phyloP scores from a whole-genome alignment of 2,113 vertebrate species.

The Poeciliopsis turrubarensis region DNA sequence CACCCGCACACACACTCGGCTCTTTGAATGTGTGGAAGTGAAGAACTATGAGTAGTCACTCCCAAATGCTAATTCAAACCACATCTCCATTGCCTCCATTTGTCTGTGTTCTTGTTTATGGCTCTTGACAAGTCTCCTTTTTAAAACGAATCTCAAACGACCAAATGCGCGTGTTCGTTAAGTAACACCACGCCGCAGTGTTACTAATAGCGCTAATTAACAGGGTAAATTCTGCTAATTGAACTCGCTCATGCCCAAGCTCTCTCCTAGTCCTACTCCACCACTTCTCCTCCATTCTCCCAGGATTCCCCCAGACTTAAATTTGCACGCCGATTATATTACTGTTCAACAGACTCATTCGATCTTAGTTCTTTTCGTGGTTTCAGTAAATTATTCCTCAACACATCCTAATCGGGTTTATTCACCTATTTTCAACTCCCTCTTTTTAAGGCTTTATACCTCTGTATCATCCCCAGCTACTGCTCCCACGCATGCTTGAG shows the following conservation, averaged over 20 bases:
- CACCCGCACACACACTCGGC: background rate
- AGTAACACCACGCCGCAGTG: constrained; percentile 54
- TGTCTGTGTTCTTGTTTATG: constrained; percentile 46
- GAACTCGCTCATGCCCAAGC: constrained; percentile 69
- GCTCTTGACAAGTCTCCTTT: constrained; percentile 57
- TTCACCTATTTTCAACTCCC: background rate
- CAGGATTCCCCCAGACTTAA: constrained; percentile 54
- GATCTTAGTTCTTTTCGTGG: constrained; percentile 44
- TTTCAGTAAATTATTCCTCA: constrained; percentile 45
- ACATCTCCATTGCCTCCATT: constrained; percentile 51
- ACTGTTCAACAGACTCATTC: constrained; percentile 35
- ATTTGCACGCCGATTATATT: constrained; percentile 63
- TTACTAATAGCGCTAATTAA: constrained; percentile 78
- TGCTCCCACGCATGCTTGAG: background rate
- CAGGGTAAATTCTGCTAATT: constrained; percentile 78
- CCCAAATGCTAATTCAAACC: constrained; percentile 69
- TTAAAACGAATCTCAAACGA: constrained; percentile 61
- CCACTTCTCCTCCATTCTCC: constrained; percentile 55
- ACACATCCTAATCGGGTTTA: background rate
- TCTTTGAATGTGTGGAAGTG: constrained; percentile 21
- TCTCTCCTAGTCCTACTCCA: constrained; percentile 52
- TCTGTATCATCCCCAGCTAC: background rate
- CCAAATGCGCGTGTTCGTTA: constrained; percentile 37
- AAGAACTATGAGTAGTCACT: constrained; percentile 47
- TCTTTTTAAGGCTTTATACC: background rate